Evolutionary conservation across 1,140 invertebrate genomes (phyloP), one percentile per base, ranked within the genome.

Genomic region (Pinna nobilis): DNA sequence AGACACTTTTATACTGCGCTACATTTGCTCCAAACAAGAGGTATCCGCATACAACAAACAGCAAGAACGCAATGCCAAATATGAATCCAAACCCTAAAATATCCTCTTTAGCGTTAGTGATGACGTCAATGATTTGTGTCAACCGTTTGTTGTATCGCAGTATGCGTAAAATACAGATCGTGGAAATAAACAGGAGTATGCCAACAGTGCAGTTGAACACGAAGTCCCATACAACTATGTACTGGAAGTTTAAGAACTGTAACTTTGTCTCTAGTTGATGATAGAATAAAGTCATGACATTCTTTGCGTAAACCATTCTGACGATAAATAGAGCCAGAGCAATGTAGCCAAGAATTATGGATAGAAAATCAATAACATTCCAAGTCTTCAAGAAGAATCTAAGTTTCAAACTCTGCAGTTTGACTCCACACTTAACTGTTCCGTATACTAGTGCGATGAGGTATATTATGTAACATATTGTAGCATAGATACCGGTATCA

Each of bases 381-480:
- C 89, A 90, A 53, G 88, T 87, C 33, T 81, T 72, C 11, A 71
- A 69, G 50, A 90, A 84, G 67, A 87, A 90, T n/a, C n/a, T n/a
- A n/a, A n/a, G n/a, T 25, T 25, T 28, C 4, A 61, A 70, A 49
- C 49, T 71, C 30, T 82, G 74, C 65, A 86, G 73, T 28, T 77
- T 63, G n/a, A 50, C 69, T 0, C 82, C 64, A 53, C 60, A 69
- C n/a, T 50, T 32, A 3, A 77, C 50, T 13, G 63, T 33, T 15
- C 63, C 64, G 3, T 80, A 30, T 11, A 70, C 66, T 5, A 74
- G 66, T 15, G 69, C 72, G 5, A 84, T n/a, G 4, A 82, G 23
- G 32, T 74, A 64, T 4, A 85, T 55, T 6, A 84, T 61, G 41
- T 84, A 73, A 41, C 82, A 78, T 3, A 85, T 13, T n/a, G 82